Base-by-base conservation (phyloP, 2,797 vertebrate species). In the Gymnoscopelus braueri region DNA sequence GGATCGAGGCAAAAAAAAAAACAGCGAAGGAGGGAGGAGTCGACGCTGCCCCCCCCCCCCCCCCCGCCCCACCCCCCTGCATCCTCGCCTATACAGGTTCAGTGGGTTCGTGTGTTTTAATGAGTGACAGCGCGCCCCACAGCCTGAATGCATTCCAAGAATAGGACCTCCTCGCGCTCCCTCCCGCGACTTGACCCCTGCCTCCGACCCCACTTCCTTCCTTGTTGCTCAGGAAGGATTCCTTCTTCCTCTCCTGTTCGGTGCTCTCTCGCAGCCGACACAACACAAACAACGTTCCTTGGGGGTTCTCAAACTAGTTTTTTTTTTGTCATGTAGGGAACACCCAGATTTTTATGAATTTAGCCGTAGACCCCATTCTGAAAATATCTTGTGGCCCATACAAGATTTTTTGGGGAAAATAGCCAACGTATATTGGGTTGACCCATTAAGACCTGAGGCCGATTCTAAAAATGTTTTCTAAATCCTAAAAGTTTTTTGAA, bases 91-190 rank as follows among this genome's bases (percentile, higher is more conserved):
- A 10, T 23, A 32, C 11, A 26, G 67, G 75, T 82, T 84, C 76
- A 81, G 23, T 56, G 75, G 70, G 82, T 80, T 75, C 75, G 77
- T 48, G 26, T 52, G 51, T 79, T 86, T 5, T 74, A 80, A 80
- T 78, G 77, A 80, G 70, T 79, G 56, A 79, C 68, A 68, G 73
- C 47, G 63, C 64, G 23, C 3, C 63, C 57, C 29, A 10, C 29
- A 35, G 62, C 49, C 74, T 59, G 59, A 52, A 65, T 65, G 53
- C 60, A 67, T 78, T 79, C 65, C 57, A 77, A 71, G 67, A 53
- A 60, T 47, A 39, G 56, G 44, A 19, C 65, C 24, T 63, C 53
- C 29, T 3, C 29, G 29, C 29, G 50, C 48, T 19, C 19, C 19
- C 19, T 57, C 68, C 29, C 58, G 29, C 11, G 24, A 50, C 39